phyloP scores from a whole-genome alignment of 2,797 vertebrate species.

The Pachyuromys duprasi region DNA sequence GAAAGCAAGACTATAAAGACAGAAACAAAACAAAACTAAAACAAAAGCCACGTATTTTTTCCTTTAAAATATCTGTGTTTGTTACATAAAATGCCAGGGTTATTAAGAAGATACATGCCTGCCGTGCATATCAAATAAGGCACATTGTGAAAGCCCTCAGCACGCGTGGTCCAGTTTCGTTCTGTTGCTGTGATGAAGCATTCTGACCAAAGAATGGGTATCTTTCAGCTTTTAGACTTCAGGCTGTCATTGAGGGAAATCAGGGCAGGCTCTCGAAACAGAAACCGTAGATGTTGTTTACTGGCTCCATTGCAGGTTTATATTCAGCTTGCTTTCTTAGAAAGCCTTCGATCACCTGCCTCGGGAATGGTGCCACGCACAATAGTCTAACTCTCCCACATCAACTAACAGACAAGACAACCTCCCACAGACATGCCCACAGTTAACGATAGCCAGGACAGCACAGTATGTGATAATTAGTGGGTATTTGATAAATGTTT shows the following conservation, averaged over 20 bases:
- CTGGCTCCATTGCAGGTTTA: neutral
- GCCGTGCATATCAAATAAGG: neutral
- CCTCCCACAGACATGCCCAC: neutral
- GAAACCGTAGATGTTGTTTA: neutral
- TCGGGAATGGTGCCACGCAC: neutral
- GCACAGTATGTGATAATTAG: neutral
- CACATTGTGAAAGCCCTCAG: neutral
- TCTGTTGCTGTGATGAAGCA: neutral
- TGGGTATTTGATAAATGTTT: conserved; percentile 17
- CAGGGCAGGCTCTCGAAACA: neutral
- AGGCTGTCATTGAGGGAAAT: too few relatives aligned
- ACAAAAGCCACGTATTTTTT: neutral
- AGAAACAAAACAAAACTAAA: too few relatives aligned
- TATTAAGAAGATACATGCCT: conserved; percentile 6
- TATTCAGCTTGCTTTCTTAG: neutral
- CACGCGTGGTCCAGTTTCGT: neutral
- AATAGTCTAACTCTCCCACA: neutral
- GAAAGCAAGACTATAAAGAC: neutral
- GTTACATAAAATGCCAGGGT: neutral
- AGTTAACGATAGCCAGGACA: neutral
- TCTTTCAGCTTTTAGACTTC: too few relatives aligned
- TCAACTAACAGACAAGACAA: neutral
- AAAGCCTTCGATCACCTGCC: neutral
- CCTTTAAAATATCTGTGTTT: conserved; percentile 38
- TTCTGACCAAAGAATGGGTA: neutral